Conservation (phyloP, 2,113 vertebrate genomes). For the Riparia riparia region DNA sequence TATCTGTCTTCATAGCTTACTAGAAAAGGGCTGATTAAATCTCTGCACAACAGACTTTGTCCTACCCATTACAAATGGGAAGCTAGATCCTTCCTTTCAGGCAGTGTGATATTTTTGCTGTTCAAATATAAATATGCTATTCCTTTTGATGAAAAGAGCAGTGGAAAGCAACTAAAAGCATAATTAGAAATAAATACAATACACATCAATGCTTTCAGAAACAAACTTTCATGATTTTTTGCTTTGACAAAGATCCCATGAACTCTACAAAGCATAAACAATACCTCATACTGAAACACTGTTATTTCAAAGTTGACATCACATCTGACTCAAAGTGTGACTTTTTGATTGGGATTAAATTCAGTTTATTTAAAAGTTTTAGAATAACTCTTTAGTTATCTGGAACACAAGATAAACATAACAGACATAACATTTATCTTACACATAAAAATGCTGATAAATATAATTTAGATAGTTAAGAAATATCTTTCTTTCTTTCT, state of each 20-base stretch:
- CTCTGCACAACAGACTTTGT: not conserved
- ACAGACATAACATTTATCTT: slow-evolving; percentile 24
- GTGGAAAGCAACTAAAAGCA: not conserved
- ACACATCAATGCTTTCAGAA: slow-evolving; percentile 6
- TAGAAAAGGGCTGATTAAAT: not conserved
- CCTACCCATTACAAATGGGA: not conserved
- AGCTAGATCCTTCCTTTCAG: not conserved
- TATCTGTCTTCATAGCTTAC: not conserved
- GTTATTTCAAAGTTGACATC: slow-evolving; percentile 52
- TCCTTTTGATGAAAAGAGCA: not conserved
- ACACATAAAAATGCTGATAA: not conserved
- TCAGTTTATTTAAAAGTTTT: slow-evolving; percentile 56
- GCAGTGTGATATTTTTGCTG: not conserved
- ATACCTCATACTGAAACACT: slow-evolving; percentile 27
- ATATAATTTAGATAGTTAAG: not conserved
- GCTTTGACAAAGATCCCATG: slow-evolving; percentile 23
- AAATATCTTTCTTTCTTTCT: not conserved
- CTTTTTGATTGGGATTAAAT: slow-evolving; percentile 40
- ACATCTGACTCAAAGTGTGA: slow-evolving; percentile 26
- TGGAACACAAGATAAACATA: slow-evolving; percentile 29
- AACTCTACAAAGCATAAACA: slow-evolving; percentile 41
- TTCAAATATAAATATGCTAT: not conserved
- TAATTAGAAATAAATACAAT: not conserved
- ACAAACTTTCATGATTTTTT: slow-evolving; percentile 21
- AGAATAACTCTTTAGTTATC: slow-evolving; percentile 37